Percentiles rank a stretch among this genome's conserved stretches.
phyloP scores from a whole-genome alignment of 2,888 invertebrate species.

The Altica lythri region DNA sequence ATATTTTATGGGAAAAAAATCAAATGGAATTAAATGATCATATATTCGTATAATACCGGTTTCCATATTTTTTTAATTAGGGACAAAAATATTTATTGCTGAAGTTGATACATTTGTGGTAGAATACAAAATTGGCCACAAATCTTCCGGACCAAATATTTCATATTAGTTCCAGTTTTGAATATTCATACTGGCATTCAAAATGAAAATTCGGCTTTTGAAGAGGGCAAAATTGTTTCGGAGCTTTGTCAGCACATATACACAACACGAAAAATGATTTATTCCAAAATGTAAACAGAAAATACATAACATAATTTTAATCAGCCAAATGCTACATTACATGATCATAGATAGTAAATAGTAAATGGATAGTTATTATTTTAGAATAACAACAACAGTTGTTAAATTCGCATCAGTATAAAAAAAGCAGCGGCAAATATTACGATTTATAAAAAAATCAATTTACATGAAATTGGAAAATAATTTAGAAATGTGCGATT shows the following conservation, averaged over 20 bases:
- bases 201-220: slow-evolving; percentile 8
- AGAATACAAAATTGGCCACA: not conserved
- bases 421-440: too few species aligned
- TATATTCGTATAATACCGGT: too few species aligned
- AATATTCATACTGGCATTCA: slow-evolving; percentile 3
- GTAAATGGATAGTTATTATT: slow-evolving; percentile 14
- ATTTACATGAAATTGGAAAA: too few species aligned
- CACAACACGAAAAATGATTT: slow-evolving; percentile 19
- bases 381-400: not conserved
- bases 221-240: slow-evolving; percentile 12
- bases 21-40: too few species aligned
- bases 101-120: not conserved
- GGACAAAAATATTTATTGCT: too few species aligned
- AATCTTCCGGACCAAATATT: not conserved
- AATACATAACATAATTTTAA: slow-evolving; percentile 13
- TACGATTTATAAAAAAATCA: too few species aligned
- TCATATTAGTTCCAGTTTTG: slow-evolving; percentile 1
- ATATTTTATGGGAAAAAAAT: too few species aligned
- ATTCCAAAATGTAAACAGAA: slow-evolving; percentile 14
- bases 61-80: too few species aligned
- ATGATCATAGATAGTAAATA: slow-evolving; percentile 10
- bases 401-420: too few species aligned
- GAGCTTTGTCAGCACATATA: slow-evolving; percentile 19
- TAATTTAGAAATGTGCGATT: too few species aligned
- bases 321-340: slow-evolving; percentile 8